A percentile compares a stretch with the other conserved stretches of the same genome.
Conservation (phyloP, 2,888 invertebrate genomes). For the Pseudoips prasinana region DNA sequence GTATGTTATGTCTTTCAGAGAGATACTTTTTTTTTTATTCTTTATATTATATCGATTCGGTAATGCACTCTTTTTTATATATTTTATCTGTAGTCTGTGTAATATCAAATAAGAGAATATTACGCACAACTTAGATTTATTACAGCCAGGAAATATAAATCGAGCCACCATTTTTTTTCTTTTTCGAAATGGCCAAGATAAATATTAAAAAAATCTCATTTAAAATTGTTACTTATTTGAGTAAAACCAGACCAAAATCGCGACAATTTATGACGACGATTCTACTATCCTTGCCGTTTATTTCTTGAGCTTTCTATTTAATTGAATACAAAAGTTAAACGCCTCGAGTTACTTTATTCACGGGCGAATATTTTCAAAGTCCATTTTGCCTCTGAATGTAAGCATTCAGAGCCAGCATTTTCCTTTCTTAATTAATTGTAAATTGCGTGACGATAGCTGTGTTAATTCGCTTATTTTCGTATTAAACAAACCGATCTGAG, state of each 20-base stretch:
- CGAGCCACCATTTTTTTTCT: slow-evolving; percentile 2
- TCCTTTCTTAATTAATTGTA: slow-evolving; percentile 78
- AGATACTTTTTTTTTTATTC: no score
- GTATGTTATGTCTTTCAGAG: no score
- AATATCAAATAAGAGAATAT: no score
- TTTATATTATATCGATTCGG: no score
- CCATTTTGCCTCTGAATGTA: slow-evolving; percentile 71
- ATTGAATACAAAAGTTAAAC: slow-evolving; percentile 78
- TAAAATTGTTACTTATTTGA: slow-evolving; percentile 17
- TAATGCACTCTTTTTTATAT: no score
- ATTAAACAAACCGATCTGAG: slow-evolving; percentile 40
- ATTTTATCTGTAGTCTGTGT: no score
- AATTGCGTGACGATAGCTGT: slow-evolving; percentile 74
- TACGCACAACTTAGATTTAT: no score
- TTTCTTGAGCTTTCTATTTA: slow-evolving; percentile 74
- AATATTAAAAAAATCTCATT: slow-evolving; percentile 10
- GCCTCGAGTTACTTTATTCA: slow-evolving; percentile 66
- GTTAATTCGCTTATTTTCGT: slow-evolving; percentile 69
- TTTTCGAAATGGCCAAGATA: slow-evolving; percentile 16
- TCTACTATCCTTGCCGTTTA: slow-evolving; percentile 53
- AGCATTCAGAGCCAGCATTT: slow-evolving; percentile 69
- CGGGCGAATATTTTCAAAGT: slow-evolving; percentile 69
- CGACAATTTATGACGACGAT: slow-evolving; percentile 51
- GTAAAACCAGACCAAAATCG: slow-evolving; percentile 50
- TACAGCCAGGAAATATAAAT: no score